Base-by-base conservation (phyloP, 2,797 vertebrate genomes). In the Chanos chanos region DNA sequence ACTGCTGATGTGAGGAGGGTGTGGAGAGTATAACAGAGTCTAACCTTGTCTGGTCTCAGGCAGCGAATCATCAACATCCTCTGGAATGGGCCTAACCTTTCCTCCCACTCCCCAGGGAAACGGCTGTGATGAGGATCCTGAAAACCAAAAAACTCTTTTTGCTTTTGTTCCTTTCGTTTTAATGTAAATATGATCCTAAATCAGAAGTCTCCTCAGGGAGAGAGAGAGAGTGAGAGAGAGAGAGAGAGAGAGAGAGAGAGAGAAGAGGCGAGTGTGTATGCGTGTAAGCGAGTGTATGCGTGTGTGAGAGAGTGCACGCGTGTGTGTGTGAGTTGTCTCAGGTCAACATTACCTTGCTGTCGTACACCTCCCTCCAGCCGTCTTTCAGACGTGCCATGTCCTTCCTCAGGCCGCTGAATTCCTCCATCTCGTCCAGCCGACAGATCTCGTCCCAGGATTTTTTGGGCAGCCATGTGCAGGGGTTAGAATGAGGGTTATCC, bases 381-480 rank as follows among this genome's bases (percentile, higher is more conserved):
- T 91, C 83, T 56, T 82, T 89, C 27, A 91, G 78, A 30, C 0
- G 57, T 4, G 68, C 65, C 75, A 94, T 87, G 75, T 90, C 89
- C 7, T 64, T 72, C 3, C 86, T 80, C 70, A 95, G 80, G 15
- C 77, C 80, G 75, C 52, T 87, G 74, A 95, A 97, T 31, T 2
- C 0, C 24, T 74, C 64, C 51, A 94, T 67, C 16, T 89, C 87
- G 24, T 93, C 89, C 24, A 95, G 72, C 5, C 90, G 87, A 71
- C 93, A 95, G 43, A 92, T 82, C 84, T 95, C 94, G 58, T 94
- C 93, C 94, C 93, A 94, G 3, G 93, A 91, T 52, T 89, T 93
- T 67, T 88, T 87, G 30, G 91, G 88, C 40, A 97, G 87, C 93
- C 93, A 94, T 5, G 78, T 81, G 70, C 90, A 93, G 12, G 93